phyloP scores from a whole-genome alignment of 1,140 invertebrate genomes.

The Andrena cerasifolii region DNA sequence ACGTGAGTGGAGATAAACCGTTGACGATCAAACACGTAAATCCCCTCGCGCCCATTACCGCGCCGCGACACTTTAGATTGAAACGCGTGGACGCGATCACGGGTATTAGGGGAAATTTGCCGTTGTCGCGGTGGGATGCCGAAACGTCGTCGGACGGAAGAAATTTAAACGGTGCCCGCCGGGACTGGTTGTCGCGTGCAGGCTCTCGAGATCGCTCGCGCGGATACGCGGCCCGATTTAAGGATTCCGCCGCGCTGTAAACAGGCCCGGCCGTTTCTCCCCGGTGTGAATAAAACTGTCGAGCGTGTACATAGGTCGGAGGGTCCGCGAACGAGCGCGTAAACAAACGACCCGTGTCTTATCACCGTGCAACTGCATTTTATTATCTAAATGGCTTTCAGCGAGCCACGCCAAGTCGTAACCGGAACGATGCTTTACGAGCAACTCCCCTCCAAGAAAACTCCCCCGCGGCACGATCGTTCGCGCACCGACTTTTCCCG shows the following conservation, averaged over 20 bases:
- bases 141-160: conserved; percentile 13
- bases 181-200: conserved; percentile 13
- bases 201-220: not conserved
- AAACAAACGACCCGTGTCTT: conserved; percentile 69
- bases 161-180: conserved; percentile 1
- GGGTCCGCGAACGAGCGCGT: conserved; percentile 54
- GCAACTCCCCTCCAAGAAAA: conserved; percentile 37
- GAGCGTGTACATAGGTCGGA: conserved; percentile 6
- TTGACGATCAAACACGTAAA: too few relatives aligned
- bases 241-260: conserved; percentile 54
- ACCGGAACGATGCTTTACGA: conserved; percentile 56
- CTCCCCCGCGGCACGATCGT: conserved; percentile 13
- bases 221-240: conserved; percentile 36
- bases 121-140: not conserved
- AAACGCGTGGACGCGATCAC: not conserved
- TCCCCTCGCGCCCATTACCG: too few relatives aligned
- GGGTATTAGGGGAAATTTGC: not conserved
- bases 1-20: too few relatives aligned
- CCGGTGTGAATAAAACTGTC: conserved; percentile 33
- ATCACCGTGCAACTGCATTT: conserved; percentile 65
- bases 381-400: conserved; percentile 70
- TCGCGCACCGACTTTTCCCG: conserved; percentile 28
- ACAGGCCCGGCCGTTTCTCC: conserved; percentile 35
- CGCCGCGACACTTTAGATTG: not conserved
- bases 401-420: conserved; percentile 55